Evolutionary conservation across 2,113 vertebrate species (phyloP).

Genomic region (Trichechus manatus): DNA sequence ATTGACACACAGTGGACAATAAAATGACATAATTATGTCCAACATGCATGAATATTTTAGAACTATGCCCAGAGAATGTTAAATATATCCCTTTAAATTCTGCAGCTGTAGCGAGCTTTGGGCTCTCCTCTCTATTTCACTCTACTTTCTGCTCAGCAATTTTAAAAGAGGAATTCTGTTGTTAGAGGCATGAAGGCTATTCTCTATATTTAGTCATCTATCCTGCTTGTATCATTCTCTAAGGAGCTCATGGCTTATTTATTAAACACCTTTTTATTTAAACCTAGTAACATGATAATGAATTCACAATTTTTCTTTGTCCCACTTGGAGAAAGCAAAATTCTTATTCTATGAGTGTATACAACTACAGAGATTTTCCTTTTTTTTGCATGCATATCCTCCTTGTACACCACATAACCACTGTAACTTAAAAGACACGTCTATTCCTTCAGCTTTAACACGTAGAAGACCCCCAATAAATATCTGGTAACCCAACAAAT

Average conservation of each 20-base stretch:
- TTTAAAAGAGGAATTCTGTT: conserved; percentile 62
- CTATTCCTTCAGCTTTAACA: not conserved
- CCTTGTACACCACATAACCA: not conserved
- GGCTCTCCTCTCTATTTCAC: not conserved
- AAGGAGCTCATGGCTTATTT: conserved; percentile 64
- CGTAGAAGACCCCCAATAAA: not conserved
- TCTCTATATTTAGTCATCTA: conserved; percentile 56
- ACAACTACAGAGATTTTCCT: not conserved
- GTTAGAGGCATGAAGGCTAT: not conserved
- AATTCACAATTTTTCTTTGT: conserved; percentile 44
- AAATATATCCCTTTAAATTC: conserved; percentile 75
- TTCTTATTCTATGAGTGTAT: not conserved
- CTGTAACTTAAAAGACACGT: not conserved
- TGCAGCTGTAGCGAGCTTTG: conserved; percentile 58
- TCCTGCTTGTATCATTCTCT: conserved; percentile 35
- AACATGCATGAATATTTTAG: conserved; percentile 80
- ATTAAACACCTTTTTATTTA: conserved; percentile 40
- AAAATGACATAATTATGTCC: conserved; percentile 82
- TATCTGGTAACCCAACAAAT: not conserved
- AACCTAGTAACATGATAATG: not conserved
- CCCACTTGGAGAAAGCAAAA: conserved; percentile 13
- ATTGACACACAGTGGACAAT: conserved; percentile 75
- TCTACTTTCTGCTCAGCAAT: conserved; percentile 55
- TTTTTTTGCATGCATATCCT: not conserved
- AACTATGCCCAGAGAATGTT: conserved; percentile 63